Evolutionary conservation across 2,113 vertebrate genomes (phyloP).

Genomic region (Nothobranchius furzeri): DNA sequence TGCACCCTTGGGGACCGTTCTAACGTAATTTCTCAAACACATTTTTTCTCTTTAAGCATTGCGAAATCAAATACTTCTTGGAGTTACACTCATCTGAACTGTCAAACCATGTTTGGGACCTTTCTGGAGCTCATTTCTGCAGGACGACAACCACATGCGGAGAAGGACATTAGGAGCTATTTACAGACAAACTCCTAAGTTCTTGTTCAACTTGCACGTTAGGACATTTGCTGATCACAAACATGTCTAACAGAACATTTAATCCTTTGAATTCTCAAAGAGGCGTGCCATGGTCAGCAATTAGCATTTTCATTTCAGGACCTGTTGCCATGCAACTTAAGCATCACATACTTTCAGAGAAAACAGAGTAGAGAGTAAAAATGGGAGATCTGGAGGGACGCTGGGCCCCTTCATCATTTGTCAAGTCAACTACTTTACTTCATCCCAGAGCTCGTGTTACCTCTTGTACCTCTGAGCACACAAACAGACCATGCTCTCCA

Average conservation of each 20-base stretch:
- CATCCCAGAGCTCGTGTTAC: slow-evolving; percentile 24
- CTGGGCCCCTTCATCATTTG: slow-evolving; percentile 25
- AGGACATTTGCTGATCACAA: slow-evolving; percentile 1
- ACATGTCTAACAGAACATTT: slow-evolving; percentile 4
- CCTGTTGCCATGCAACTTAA: slow-evolving; percentile 22
- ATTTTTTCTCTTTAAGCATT: slow-evolving; percentile 66
- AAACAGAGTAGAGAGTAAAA: slow-evolving; percentile 34
- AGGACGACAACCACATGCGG: not conserved
- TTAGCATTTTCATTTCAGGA: slow-evolving; percentile 31
- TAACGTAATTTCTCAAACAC: slow-evolving; percentile 48
- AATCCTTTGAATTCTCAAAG: slow-evolving; percentile 9
- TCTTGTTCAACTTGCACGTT: slow-evolving; percentile 29
- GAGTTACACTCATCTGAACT: slow-evolving; percentile 46
- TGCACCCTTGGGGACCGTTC: slow-evolving; percentile 36
- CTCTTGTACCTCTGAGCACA: slow-evolving; percentile 26
- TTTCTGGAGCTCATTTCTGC: slow-evolving; percentile 23
- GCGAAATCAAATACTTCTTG: slow-evolving; percentile 66
- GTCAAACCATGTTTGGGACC: slow-evolving; percentile 55
- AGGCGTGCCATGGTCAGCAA: slow-evolving; percentile 24
- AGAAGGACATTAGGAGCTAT: slow-evolving; percentile 20
- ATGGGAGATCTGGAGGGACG: slow-evolving; percentile 23
- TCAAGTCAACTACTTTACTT: slow-evolving; percentile 30
- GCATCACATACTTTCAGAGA: slow-evolving; percentile 19
- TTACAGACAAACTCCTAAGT: slow-evolving; percentile 26
- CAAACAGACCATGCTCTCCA: not conserved